Percentiles rank a stretch among this genome's conserved stretches.
Evolutionary conservation across 2,113 vertebrate species (phyloP).

Genomic region (Platysternon megacephalum): DNA sequence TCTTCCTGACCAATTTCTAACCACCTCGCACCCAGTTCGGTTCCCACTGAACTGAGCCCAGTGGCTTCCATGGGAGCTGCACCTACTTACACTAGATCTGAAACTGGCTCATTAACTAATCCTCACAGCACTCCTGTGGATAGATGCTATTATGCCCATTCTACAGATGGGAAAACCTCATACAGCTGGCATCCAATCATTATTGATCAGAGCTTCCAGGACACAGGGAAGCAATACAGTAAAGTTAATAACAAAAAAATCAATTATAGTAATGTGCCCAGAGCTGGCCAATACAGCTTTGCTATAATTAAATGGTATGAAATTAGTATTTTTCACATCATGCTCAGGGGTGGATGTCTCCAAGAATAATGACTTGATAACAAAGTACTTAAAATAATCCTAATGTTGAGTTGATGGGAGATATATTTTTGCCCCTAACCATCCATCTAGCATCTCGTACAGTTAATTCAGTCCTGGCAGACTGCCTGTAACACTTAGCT

Average conservation of each 20-base stretch:
- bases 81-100: rapidly evolving
- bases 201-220: not conserved
- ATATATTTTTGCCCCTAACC: conserved; percentile 8
- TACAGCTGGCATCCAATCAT: not conserved
- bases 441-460: not conserved
- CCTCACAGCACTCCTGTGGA: not conserved
- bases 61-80: not conserved
- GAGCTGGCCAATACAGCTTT: not conserved
- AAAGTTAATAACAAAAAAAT: conserved; percentile 24
- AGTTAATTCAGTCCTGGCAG: conserved; percentile 17
- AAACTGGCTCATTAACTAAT: not conserved
- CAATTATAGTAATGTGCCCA: not conserved
- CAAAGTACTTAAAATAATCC: not conserved
- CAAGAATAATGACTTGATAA: conserved; percentile 12
- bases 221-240: not conserved
- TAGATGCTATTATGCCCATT: not conserved
- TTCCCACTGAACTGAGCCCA: not conserved
- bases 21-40: not conserved
- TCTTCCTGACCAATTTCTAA: not conserved
- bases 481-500: not conserved
- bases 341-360: not conserved
- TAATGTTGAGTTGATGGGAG: not conserved
- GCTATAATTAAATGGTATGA: conserved; percentile 34
- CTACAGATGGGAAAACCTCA: not conserved
- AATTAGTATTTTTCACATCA: not conserved